phyloP scores from a whole-genome alignment of 2,797 vertebrate genomes.

The Sarcoramphus papa region DNA sequence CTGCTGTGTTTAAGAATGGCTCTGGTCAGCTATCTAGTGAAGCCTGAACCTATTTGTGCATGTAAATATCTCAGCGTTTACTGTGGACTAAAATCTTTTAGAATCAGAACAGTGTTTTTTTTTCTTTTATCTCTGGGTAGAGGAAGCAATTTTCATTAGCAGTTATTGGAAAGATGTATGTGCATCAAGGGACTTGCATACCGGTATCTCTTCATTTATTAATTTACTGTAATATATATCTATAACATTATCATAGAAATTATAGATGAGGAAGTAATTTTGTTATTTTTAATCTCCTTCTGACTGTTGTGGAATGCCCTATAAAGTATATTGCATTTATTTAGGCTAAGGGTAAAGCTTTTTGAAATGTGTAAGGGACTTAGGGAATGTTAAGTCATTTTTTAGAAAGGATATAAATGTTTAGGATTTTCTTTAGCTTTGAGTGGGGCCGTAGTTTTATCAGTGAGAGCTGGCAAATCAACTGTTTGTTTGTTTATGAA shows the following conservation, averaged over 20 bases:
- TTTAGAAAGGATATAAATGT: not conserved
- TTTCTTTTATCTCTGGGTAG: not conserved
- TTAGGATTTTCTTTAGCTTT: not conserved
- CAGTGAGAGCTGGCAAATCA: not conserved
- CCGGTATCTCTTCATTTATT: not conserved
- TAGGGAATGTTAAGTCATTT: accelerated
- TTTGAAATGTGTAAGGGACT: not conserved
- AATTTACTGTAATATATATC: not conserved
- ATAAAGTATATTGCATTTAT: not conserved
- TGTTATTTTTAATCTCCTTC: not conserved
- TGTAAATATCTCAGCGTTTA: not conserved
- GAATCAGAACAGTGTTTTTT: not conserved
- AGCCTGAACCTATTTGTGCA: not conserved
- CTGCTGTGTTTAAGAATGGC: not conserved
- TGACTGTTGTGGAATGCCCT: not conserved
- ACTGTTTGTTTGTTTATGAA: not conserved
- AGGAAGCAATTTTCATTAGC: not conserved
- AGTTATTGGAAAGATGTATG: not conserved
- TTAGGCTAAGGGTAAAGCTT: not conserved
- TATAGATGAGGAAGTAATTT: not conserved
- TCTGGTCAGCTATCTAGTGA: not conserved
- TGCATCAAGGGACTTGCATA: not conserved
- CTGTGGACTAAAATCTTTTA: not conserved
- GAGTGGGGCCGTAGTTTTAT: not conserved
- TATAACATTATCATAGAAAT: not conserved